Base-by-base conservation (phyloP, 2,113 vertebrate species). In the Colistium nudipinnis region DNA sequence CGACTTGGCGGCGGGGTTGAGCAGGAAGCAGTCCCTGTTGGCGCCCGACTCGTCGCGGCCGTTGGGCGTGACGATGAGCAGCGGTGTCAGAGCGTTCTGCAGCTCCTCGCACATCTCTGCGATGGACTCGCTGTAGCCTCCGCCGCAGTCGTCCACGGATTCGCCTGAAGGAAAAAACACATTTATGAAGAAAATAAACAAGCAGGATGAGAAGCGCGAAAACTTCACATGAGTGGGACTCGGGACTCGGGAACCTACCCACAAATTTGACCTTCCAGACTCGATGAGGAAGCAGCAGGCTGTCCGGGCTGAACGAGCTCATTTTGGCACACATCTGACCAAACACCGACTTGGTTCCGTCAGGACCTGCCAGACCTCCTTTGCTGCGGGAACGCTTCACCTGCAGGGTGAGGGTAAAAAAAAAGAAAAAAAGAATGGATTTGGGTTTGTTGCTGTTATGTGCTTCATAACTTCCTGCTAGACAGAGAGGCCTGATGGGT, bases 211-310 rank as follows among this genome's bases (percentile, higher is more conserved):
- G 31, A 52, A 2, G 17, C 22, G 13, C 19, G 38, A 54, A 53
- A 22, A 36, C 2, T 7, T 7, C 13, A 48, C 0, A 0, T 27
- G 4, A 36, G 13, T 20, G n/a, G 17, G 1, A 16, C 44, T 41
- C 33, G 22, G n/a, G 30, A 16, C 14, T 28, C 7, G 8, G 27
- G 30, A 49, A 88, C 91, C 16, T 90, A 99, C 98, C 98, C 62
- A 99, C 98, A 90, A 99, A 99, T 85, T 99, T 99, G 90, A 99
- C 98, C 90, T 99, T 99, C 98, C 98, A 99, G 70, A 99, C 97
- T 0, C 97, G 94, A 74, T 99, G 98, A 19, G 98, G 98, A 20
- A 99, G 95, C 52, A 99, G 93, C 60, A 99, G 94, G 79, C 95
- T 98, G 85, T 99, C 98, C 0, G 97, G 95, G 74, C 96, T 98